Percentiles rank a stretch among this genome's conserved stretches.
Evolutionary conservation across 2,888 invertebrate genomes (phyloP).

Genomic region (Callosobruchus maculatus): DNA sequence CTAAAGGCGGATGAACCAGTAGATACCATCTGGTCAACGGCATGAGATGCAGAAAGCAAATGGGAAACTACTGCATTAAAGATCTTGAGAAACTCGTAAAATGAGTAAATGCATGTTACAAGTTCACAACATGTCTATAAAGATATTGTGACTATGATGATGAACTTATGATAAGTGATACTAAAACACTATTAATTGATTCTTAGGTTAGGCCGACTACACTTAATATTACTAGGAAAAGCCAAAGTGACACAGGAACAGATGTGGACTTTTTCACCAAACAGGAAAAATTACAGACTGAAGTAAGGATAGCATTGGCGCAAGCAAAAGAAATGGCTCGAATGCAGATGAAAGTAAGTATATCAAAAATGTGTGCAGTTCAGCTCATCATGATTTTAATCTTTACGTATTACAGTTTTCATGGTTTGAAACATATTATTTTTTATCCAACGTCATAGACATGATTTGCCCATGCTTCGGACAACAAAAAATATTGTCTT

Average conservation of each 20-base stretch:
- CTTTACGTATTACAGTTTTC: not conserved
- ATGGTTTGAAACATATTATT: not conserved
- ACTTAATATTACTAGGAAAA: constrained; percentile 49
- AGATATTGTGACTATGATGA: too few species aligned
- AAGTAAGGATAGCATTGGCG: constrained; percentile 81
- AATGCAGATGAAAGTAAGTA: constrained; percentile 79
- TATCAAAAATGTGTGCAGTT: not conserved
- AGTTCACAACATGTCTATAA: too few species aligned
- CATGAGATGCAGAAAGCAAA: too few species aligned
- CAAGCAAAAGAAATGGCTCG: constrained; percentile 90
- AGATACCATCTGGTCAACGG: too few species aligned
- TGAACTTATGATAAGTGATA: too few species aligned
- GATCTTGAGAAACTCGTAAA: too few species aligned
- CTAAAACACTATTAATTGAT: not conserved
- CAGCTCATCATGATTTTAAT: not conserved
- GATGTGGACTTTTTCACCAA: constrained; percentile 78
- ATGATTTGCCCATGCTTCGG: too few species aligned
- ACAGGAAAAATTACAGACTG: constrained; percentile 79
- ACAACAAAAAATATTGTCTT: too few species aligned
- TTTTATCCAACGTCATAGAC: too few species aligned
- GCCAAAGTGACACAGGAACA: constrained; percentile 46
- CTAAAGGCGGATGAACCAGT: too few species aligned
- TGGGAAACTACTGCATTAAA: too few species aligned
- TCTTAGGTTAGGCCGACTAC: constrained; percentile 39
- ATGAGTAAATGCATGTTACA: too few species aligned